Percentiles rank a stretch among this genome's conserved stretches.
Evolutionary conservation across 2,888 invertebrate genomes (phyloP).

Genomic region (Agapostemon virescens): DNA sequence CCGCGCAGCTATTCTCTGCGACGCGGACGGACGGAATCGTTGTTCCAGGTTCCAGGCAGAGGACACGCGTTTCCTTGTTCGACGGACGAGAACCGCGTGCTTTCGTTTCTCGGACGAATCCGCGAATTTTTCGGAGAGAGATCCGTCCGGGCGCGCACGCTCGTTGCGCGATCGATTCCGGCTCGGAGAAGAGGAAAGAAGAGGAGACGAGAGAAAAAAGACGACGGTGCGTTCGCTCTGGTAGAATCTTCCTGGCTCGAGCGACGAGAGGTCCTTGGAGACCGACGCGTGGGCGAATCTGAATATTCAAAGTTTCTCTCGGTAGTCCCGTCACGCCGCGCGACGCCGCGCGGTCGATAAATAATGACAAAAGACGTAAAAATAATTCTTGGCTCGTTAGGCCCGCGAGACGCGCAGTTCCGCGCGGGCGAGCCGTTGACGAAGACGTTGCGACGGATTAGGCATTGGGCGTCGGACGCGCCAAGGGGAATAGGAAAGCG

Average conservation of each 20-base stretch:
- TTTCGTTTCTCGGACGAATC: slow-evolving; percentile 6
- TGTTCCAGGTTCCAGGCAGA: neutral
- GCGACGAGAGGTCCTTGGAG: slow-evolving; percentile 54
- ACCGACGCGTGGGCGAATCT: slow-evolving; percentile 73
- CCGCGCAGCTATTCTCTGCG: slow-evolving; percentile 38
- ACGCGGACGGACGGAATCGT: slow-evolving; percentile 25
- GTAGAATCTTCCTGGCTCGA: slow-evolving; percentile 53
- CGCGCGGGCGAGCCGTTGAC: slow-evolving; percentile 20
- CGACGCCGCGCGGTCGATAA: slow-evolving; percentile 60
- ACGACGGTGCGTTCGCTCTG: slow-evolving; percentile 11
- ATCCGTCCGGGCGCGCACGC: slow-evolving; percentile 9
- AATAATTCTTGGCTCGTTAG: slow-evolving; percentile 66
- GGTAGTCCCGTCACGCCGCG: slow-evolving; percentile 51
- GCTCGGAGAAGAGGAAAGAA: neutral
- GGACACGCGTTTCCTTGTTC: slow-evolving; percentile 19
- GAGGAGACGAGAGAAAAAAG: neutral
- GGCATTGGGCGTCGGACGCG: neutral
- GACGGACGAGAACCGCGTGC: slow-evolving; percentile 37
- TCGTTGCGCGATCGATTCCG: slow-evolving; percentile 10
- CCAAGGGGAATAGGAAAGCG: neutral
- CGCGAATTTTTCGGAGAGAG: too few relatives aligned
- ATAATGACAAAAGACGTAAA: slow-evolving; percentile 73
- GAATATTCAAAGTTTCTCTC: slow-evolving; percentile 75
- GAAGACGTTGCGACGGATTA: neutral
- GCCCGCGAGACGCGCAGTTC: slow-evolving; percentile 52